phyloP scores from a whole-genome alignment of 2,797 vertebrate species.

The Paedocypris micromegethes region DNA sequence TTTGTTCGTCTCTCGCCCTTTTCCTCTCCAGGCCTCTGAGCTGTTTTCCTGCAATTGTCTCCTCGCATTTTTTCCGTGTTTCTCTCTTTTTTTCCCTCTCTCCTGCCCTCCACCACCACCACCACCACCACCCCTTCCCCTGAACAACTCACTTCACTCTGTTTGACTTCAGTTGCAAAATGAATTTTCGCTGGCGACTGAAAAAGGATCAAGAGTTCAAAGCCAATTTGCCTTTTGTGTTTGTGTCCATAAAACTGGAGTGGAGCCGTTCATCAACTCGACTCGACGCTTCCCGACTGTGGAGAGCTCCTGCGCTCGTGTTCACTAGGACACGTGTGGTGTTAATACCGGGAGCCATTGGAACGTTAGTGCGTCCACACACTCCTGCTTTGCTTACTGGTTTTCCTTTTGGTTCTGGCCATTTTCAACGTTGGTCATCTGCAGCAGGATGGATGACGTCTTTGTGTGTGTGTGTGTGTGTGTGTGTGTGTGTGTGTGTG shows the following conservation, averaged over 20 bases:
- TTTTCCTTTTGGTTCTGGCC: no score
- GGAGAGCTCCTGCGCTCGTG: not conserved
- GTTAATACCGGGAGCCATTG: no score
- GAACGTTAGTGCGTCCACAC: no score
- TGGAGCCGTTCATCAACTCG: slow-evolving; percentile 30
- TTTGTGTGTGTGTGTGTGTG: no score
- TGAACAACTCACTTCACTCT: slow-evolving; percentile 4
- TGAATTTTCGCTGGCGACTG: slow-evolving; percentile 42
- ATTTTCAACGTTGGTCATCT: no score
- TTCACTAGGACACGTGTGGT: no score
- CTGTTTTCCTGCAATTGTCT: slow-evolving; percentile 34
- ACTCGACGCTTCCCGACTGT: not conserved
- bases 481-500: no score
- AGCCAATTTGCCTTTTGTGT: slow-evolving; percentile 43
- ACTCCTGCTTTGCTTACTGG: no score
- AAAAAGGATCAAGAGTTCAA: slow-evolving; percentile 35
- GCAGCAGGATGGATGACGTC: no score
- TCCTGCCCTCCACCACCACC: slow-evolving; percentile 2
- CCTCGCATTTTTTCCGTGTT: not conserved
- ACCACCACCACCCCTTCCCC: not conserved
- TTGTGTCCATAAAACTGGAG: slow-evolving; percentile 36
- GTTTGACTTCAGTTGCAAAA: slow-evolving; percentile 38
- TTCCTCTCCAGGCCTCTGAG: slow-evolving; percentile 28
- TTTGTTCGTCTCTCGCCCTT: slow-evolving; percentile 32
- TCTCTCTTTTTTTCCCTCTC: slow-evolving; percentile 15